Evolutionary conservation across 2,113 vertebrate genomes (phyloP).

Genomic region (Syngnathoides biaculeatus): DNA sequence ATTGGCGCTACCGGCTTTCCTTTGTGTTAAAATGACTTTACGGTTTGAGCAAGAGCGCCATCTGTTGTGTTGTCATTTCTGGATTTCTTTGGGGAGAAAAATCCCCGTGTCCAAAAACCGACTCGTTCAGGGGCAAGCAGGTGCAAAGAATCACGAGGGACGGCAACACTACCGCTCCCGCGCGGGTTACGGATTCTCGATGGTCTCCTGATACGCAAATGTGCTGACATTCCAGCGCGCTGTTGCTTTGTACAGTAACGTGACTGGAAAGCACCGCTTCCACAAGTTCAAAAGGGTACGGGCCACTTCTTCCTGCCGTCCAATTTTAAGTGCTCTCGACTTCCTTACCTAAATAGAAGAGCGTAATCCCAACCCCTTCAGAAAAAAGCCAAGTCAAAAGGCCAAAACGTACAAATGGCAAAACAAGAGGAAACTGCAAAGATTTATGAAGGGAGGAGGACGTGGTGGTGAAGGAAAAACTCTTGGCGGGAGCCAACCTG

Average conservation of each 20-base stretch:
- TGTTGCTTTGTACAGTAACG: constrained; percentile 43
- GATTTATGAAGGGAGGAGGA: constrained; percentile 77
- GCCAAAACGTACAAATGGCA: constrained; percentile 87
- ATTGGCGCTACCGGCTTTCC: background rate
- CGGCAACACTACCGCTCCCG: constrained; percentile 27
- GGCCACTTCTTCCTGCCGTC: constrained; percentile 86
- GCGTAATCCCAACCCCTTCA: constrained; percentile 75
- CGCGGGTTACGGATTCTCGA: constrained; percentile 37
- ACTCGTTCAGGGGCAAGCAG: constrained; percentile 65
- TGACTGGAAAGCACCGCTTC: constrained; percentile 64
- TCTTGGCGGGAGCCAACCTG: constrained; percentile 68
- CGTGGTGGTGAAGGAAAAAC: constrained; percentile 70
- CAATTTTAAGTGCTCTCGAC: constrained; percentile 79
- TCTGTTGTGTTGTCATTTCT: background rate
- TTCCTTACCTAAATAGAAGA: constrained; percentile 88
- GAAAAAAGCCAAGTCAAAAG: constrained; percentile 75
- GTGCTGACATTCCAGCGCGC: constrained; percentile 53
- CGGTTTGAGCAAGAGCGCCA: background rate
- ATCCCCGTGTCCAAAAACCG: background rate
- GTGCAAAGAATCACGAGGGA: constrained; percentile 55
- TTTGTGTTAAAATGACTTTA: background rate
- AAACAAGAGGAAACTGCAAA: constrained; percentile 83
- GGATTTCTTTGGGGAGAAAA: background rate
- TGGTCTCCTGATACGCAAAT: constrained; percentile 39
- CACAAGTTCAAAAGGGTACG: constrained; percentile 88